Evolutionary conservation across 2,113 vertebrate species (phyloP).

Genomic region (Aphelocoma coerulescens): DNA sequence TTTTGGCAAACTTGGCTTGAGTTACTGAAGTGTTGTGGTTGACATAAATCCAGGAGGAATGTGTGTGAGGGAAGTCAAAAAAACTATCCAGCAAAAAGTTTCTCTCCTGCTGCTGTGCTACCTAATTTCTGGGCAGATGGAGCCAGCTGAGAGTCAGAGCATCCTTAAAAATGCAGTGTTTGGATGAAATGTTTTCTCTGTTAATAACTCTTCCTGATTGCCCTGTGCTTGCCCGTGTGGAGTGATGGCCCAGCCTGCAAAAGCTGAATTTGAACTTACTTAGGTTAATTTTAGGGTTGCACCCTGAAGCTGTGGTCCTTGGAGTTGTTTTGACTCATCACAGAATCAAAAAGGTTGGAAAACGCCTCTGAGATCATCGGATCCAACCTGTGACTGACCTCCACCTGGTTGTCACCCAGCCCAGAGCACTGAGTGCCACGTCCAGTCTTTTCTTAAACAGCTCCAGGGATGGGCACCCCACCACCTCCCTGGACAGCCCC

Average conservation of each 20-base stretch:
- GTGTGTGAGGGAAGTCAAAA: background rate
- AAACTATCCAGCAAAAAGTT: background rate
- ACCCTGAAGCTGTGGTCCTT: background rate
- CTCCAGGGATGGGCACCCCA: background rate
- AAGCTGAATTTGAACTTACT: background rate
- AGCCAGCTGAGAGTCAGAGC: background rate
- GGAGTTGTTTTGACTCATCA: background rate
- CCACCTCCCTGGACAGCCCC: background rate
- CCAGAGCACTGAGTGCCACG: background rate
- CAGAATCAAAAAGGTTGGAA: background rate
- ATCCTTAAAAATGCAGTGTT: background rate
- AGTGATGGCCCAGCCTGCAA: background rate
- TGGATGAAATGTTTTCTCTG: background rate
- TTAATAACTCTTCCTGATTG: background rate
- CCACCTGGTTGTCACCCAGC: background rate
- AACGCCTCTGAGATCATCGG: accelerated
- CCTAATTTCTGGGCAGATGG: background rate
- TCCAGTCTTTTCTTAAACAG: background rate
- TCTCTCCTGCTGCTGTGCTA: background rate
- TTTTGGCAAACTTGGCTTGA: background rate
- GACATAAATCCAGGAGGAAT: background rate
- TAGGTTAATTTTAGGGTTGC: background rate
- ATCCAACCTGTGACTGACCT: background rate
- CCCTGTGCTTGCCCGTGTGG: background rate
- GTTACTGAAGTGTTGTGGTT: background rate